phyloP scores from a whole-genome alignment of 2,888 invertebrate genomes.

The Calephelis perditalis region DNA sequence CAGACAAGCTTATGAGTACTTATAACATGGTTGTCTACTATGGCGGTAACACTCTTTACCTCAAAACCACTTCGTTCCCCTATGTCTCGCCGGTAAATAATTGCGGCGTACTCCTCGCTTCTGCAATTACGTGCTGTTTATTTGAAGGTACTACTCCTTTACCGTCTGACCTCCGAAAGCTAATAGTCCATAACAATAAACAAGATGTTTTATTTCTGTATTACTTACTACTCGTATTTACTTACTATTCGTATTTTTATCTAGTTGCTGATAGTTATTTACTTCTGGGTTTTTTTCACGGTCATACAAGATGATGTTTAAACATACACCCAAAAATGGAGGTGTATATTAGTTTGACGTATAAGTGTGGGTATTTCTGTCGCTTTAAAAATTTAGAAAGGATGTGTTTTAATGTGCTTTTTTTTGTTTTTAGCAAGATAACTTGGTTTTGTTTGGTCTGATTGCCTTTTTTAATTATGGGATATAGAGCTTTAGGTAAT shows the following conservation, averaged over 20 bases:
- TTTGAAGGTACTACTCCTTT: constrained; percentile 48
- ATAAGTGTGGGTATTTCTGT: no score
- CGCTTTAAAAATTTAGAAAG: no score
- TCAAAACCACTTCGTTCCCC: constrained; percentile 67
- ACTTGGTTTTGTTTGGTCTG: no score
- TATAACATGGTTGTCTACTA: constrained; percentile 6
- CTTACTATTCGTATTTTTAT: background rate
- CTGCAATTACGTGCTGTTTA: constrained; percentile 69
- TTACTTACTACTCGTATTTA: background rate
- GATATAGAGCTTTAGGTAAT: no score
- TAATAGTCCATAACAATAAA: constrained; percentile 8
- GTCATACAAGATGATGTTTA: no score
- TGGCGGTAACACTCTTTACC: constrained; percentile 24
- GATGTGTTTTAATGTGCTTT: no score
- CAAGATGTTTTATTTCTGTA: background rate
- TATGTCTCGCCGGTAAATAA: constrained; percentile 70
- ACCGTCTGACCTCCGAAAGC: constrained; percentile 23
- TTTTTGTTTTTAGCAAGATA: no score
- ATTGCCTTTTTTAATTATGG: no score
- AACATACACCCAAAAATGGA: no score
- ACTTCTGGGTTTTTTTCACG: no score
- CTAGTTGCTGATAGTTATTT: no score
- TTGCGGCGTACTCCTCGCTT: constrained; percentile 62
- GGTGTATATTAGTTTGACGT: no score
- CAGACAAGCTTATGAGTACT: constrained; percentile 2